Evolutionary conservation across 1,140 invertebrate genomes (phyloP).

Genomic region (Eufriesea mexicana): DNA sequence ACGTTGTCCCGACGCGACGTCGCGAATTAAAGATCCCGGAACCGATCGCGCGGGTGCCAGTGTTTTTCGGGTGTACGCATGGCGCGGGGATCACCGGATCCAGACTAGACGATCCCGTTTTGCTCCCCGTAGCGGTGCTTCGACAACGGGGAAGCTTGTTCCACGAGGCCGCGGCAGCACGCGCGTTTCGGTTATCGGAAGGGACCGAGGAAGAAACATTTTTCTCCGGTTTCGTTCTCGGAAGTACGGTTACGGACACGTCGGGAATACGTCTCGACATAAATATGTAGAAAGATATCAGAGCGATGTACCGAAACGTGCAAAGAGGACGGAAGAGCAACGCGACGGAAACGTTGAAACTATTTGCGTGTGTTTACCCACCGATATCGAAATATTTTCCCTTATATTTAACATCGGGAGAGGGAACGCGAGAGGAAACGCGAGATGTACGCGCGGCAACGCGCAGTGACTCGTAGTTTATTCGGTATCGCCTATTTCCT

Average conservation of each 20-base stretch:
- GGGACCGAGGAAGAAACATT: slow-evolving; percentile 32
- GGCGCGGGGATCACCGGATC: too few species aligned
- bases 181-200: slow-evolving; percentile 22
- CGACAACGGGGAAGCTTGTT: too few species aligned
- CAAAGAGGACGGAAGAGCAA: slow-evolving; percentile 4
- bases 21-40: too few species aligned
- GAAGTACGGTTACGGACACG: not conserved
- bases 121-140: too few species aligned
- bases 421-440: slow-evolving; percentile 42
- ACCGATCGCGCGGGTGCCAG: too few species aligned
- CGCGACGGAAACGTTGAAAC: slow-evolving; percentile 33
- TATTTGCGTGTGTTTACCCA: slow-evolving; percentile 65
- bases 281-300: slow-evolving; percentile 31
- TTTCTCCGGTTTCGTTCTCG: not conserved
- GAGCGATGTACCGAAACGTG: not conserved
- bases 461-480: slow-evolving; percentile 16
- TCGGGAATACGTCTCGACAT: slow-evolving; percentile 9
- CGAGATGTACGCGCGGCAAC: not conserved
- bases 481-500: slow-evolving; percentile 35
- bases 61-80: too few species aligned
- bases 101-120: too few species aligned
- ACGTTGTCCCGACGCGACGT: too few species aligned
- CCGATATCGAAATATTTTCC: slow-evolving; percentile 78
- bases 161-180: not conserved
- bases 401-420: slow-evolving; percentile 75